Evolutionary conservation across 2,113 vertebrate genomes (phyloP), one percentile per base, ranked within the genome.

Genomic region (Arizona elegans): DNA sequence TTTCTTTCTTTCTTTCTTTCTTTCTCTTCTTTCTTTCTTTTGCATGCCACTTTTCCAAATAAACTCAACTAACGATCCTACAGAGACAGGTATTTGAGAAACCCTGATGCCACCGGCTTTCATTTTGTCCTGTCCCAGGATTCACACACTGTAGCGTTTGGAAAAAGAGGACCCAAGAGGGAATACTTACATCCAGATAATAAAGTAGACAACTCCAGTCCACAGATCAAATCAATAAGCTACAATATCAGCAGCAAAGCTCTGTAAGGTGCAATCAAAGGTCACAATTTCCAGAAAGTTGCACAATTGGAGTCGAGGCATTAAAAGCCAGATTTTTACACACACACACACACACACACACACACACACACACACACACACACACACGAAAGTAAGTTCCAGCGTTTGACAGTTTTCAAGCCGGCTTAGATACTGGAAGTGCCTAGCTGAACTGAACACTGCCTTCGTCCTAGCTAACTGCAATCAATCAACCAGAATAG

Each of bases 301-400:
- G 33, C 19, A 81, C 75, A 81, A 81, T 43, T 81, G 75, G 33
- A 81, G 33, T 10, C 75, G 3, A 43, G 33, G 75, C 33, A 9
- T 43, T 43, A 81, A 81, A 81, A 81, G 33, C 70, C 70, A 38
- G 33, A 43, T 19, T 21, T 19, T 43, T 81, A 43, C 7, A 0
- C 70, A 17, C 70, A 19, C 70, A 33, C 70, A 81, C 50, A 52
- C 50, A 52, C 5, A 52, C 50, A 52, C 50, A 52, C 1, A 38
- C 7, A 0, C 70, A 43, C 1, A 0, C 70, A 33, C 70, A 9
- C 52, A 10, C 1, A 0, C 8, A 10, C 1, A 0, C 8, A 53
- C 52, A 53, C 52, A 53, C 0, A 81, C 21, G 29, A 26, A 65
- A 65, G 62, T 2, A 38, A 38, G 70, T 81, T 38, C n/a, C 70